A percentile compares a stretch with the other conserved stretches of the same genome.
Conservation (phyloP, 2,888 invertebrate genomes). For the Thysanoteuthis rhombus region DNA sequence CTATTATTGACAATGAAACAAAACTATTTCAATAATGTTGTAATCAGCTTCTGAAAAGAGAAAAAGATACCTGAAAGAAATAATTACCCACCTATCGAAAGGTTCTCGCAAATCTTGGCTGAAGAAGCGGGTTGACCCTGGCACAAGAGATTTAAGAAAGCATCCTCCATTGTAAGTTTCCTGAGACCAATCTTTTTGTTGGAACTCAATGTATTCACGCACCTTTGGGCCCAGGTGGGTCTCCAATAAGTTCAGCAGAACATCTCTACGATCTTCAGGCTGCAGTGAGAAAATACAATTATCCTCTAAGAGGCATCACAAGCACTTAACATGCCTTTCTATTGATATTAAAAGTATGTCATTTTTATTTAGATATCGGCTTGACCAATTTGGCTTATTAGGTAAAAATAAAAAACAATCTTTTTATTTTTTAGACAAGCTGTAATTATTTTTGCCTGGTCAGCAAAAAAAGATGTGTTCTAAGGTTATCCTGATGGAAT, state of each 20-base stretch:
- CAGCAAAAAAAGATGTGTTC: too few relatives aligned
- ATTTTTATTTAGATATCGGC: background rate
- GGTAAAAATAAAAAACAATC: too few relatives aligned
- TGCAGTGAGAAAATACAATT: slow-evolving; percentile 33
- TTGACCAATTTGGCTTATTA: background rate
- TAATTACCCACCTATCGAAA: slow-evolving; percentile 40
- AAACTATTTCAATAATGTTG: too few relatives aligned
- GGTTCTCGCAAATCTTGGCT: slow-evolving; percentile 41
- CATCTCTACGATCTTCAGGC: slow-evolving; percentile 52
- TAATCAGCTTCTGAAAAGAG: too few relatives aligned
- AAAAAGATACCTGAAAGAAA: too few relatives aligned
- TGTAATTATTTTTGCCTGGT: too few relatives aligned
- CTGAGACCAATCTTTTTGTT: slow-evolving; percentile 53
- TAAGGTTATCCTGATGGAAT: too few relatives aligned
- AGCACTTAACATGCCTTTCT: background rate
- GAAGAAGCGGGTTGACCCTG: slow-evolving; percentile 45
- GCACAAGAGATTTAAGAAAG: slow-evolving; percentile 48
- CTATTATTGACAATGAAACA: too few relatives aligned
- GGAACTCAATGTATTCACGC: slow-evolving; percentile 46
- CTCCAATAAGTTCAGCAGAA: slow-evolving; percentile 56
- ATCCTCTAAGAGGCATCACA: background rate
- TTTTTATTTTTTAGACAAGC: too few relatives aligned
- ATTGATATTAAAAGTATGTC: background rate
- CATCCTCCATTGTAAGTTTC: slow-evolving; percentile 56
- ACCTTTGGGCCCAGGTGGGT: slow-evolving; percentile 50